Evolutionary conservation across 2,888 invertebrate genomes (phyloP).

Genomic region (Habrosyne pyritoides): DNA sequence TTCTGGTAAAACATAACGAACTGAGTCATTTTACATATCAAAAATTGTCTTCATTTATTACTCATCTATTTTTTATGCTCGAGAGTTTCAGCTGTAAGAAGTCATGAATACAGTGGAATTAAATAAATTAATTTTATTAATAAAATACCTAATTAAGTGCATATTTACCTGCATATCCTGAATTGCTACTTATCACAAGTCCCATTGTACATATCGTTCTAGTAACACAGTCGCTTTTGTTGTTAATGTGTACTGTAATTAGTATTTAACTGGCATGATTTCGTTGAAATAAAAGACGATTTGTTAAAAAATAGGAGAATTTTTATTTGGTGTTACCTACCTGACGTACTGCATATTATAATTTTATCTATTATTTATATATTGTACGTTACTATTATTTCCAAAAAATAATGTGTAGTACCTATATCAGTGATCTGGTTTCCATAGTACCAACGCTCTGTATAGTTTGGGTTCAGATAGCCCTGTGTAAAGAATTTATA

Average conservation of each 20-base stretch:
- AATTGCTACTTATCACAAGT: conserved; percentile 42
- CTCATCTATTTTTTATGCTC: not conserved
- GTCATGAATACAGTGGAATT: not conserved
- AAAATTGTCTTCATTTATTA: not conserved
- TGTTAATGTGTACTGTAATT: conserved; percentile 63
- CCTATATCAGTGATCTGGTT: no score
- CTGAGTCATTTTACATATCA: conserved; percentile 4
- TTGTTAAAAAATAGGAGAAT: conserved; percentile 52
- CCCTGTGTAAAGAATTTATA: no score
- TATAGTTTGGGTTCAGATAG: no score
- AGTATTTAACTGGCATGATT: conserved; percentile 57
- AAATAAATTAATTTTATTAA: not conserved
- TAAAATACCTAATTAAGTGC: conserved; percentile 5
- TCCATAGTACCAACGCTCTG: no score
- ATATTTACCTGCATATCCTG: conserved; percentile 28
- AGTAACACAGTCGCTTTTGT: conserved; percentile 59
- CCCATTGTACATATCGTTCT: conserved; percentile 56
- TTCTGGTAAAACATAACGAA: not conserved
- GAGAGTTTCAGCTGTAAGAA: not conserved
- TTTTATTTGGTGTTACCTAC: no score
- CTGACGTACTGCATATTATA: no score
- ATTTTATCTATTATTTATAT: no score
- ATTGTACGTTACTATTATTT: no score
- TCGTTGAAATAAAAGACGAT: conserved; percentile 64
- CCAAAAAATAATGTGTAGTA: no score